Conservation (phyloP, 1,140 invertebrate genomes). For the Heliconius melpomene region DNA sequence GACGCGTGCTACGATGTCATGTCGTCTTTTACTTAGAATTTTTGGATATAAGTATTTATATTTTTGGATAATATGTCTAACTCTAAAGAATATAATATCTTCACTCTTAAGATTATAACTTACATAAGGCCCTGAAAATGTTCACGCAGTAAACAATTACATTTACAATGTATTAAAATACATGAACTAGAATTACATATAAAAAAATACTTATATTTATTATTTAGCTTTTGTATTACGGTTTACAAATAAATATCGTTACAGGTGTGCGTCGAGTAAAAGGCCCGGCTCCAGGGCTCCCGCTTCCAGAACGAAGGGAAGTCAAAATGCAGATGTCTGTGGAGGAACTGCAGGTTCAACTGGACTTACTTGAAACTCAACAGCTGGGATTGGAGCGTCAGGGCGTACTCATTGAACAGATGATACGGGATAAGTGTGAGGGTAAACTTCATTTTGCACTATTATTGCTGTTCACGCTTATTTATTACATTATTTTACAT, state of each 20-base stretch:
- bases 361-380: slow-evolving; percentile 91
- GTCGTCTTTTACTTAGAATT: too few relatives aligned
- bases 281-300: slow-evolving; percentile 90
- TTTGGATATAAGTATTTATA: too few relatives aligned
- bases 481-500: neutral
- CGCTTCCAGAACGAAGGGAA: slow-evolving; percentile 85
- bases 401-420: slow-evolving; percentile 92
- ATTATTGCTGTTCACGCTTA: slow-evolving; percentile 6
- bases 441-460: slow-evolving; percentile 60
- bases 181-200: neutral
- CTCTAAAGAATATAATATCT: too few relatives aligned
- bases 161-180: too few relatives aligned
- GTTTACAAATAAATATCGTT: neutral
- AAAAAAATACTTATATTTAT: neutral
- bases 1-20: too few relatives aligned
- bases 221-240: neutral
- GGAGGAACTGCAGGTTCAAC: slow-evolving; percentile 77
- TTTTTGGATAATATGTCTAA: too few relatives aligned
- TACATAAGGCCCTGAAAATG: too few relatives aligned
- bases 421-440: slow-evolving; percentile 91
- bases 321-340: slow-evolving; percentile 79
- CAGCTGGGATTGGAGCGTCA: slow-evolving; percentile 94
- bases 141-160: too few relatives aligned
- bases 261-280: slow-evolving; percentile 85
- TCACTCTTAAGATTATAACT: too few relatives aligned